phyloP scores from a whole-genome alignment of 2,888 invertebrate genomes.

The Smittia aterrima region DNA sequence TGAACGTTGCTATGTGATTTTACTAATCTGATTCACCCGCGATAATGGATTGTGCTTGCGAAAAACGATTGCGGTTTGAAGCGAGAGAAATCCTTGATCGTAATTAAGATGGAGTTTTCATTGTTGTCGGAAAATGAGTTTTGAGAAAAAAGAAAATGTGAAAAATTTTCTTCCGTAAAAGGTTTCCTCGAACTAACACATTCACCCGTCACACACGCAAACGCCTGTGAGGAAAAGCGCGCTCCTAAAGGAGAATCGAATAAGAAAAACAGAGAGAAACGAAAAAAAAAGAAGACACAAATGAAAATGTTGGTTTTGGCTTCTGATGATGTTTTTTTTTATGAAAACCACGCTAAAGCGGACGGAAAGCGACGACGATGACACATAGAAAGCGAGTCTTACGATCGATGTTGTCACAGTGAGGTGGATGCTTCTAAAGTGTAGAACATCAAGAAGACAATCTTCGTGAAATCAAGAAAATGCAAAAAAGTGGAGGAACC shows the following conservation, averaged over 20 bases:
- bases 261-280: not conserved
- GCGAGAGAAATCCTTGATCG: not conserved
- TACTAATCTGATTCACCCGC: not conserved
- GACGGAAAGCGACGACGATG: not conserved
- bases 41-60: too few relatives aligned
- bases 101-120: not conserved
- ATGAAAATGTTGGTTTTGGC: constrained; percentile 10
- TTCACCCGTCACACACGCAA: not conserved
- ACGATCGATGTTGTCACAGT: not conserved
- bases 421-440: too few relatives aligned
- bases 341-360: not conserved
- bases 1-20: not conserved
- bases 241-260: not conserved
- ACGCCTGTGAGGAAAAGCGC: not conserved
- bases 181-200: not conserved
- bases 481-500: too few relatives aligned
- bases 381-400: not conserved
- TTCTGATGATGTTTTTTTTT: not conserved
- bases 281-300: not conserved
- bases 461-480: too few relatives aligned
- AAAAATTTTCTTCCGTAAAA: not conserved
- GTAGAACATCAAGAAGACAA: too few relatives aligned
- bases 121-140: not conserved
- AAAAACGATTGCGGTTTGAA: too few relatives aligned
- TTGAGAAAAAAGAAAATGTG: constrained; percentile 3